Evolutionary conservation across 23 tunicate species (phyloP), one percentile per base, ranked within the genome.

Genomic region (Phallusia fumigata): DNA sequence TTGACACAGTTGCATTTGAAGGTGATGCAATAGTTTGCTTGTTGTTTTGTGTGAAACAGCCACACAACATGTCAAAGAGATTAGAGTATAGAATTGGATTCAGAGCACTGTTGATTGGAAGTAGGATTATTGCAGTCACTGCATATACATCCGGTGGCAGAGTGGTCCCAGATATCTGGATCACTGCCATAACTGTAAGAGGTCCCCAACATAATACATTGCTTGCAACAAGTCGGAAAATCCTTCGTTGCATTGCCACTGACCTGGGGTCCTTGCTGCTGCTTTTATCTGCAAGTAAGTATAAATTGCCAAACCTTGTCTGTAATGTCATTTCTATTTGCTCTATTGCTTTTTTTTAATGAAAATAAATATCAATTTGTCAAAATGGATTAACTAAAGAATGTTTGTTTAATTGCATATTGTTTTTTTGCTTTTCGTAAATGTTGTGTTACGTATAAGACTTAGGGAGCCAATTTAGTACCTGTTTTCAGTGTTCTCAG

Each of bases 131-230:
- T 26, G 86, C 86, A 2, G 86, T 77, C 35, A 74, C 65, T 12
- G 86, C 86, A 34, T 83, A 83, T 35, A 77, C 79, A 31, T 73
- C 86, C 18, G n/a, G 40, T 2, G 86, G 75, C 69, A 83, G 26
- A 15, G 26, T 31, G 26, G 44, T 53, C 0, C 86, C 86, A 13
- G 28, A 73, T 12, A 73, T 65, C 13, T 74, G 74, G 5, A 64
- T 31, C 8, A 74, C 44, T 31, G 86, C 86, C 86, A 83, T 83
- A 0, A 83, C 40, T 24, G 86, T 83, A 0, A 83, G 65, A 0
- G 86, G 86, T 3, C 74, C 47, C 86, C 86, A 83, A 65, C 86
- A 83, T 11, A 53, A 35, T 0, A 83, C 79, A 65, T 83, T 83
- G 69, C 79, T 83, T 33, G 79, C 79, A 33, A 83, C 86, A 35